Evolutionary conservation across 2,797 vertebrate genomes (phyloP).

Genomic region (Echiichthys vipera): DNA sequence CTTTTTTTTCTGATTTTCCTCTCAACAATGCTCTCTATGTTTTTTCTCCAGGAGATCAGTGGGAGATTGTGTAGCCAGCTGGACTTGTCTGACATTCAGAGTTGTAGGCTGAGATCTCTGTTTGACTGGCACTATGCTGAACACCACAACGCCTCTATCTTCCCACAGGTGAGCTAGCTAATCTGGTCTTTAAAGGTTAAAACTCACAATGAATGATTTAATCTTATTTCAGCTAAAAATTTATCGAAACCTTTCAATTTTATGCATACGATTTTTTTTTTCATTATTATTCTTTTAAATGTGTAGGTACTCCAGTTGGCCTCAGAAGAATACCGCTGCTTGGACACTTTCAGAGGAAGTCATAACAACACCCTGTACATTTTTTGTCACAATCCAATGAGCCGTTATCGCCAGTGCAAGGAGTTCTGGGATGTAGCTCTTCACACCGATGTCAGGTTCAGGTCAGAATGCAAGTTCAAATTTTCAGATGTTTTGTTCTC

Average conservation of each 20-base stretch:
- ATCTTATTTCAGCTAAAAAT: not conserved
- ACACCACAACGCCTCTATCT: conserved; percentile 83
- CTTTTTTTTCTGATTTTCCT: not conserved
- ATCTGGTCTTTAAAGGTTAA: not conserved
- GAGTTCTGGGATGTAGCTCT: conserved; percentile 88
- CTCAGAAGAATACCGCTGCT: conserved; percentile 84
- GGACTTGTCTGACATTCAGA: conserved; percentile 84
- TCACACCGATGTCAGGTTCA: conserved; percentile 93
- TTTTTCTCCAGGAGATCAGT: conserved; percentile 13
- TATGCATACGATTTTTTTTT: not conserved
- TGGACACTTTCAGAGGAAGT: conserved; percentile 88
- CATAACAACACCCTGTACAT: conserved; percentile 88
- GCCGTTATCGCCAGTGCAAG: conserved; percentile 73
- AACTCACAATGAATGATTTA: not conserved
- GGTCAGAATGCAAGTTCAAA: conserved; percentile 80
- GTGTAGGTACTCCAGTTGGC: conserved; percentile 88
- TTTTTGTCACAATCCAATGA: conserved; percentile 93
- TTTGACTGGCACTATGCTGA: conserved; percentile 89
- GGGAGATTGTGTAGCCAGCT: conserved; percentile 19
- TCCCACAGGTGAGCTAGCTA: conserved; percentile 87
- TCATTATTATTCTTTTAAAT: not conserved
- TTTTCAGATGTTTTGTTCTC: not conserved
- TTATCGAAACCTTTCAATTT: not conserved
- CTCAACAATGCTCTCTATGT: not conserved
- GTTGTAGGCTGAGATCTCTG: conserved; percentile 83